These are phyloP conservation scores for Muschampia plurimacula DNA, from an alignment of 2,888 invertebrate species.

Conservation along the genomic window DNA sequence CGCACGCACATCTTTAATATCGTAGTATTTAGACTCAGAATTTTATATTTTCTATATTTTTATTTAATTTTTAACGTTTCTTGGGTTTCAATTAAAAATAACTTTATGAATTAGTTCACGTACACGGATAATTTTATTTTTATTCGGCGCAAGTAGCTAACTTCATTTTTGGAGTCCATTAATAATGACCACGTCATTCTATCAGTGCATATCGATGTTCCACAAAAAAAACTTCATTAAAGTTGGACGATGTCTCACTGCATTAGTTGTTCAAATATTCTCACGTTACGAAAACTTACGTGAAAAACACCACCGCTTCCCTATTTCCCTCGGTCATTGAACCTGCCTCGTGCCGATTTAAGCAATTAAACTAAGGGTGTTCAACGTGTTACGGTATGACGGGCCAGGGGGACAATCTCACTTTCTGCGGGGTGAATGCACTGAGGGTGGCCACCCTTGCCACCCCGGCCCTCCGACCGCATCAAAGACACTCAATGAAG, in stretches of 20 bases:
- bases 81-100: no score
- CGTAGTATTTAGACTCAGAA: no score
- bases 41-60: no score
- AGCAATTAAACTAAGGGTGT: conserved; percentile 80
- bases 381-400: conserved; percentile 73
- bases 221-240: not conserved
- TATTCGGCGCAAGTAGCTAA: no score
- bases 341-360: conserved; percentile 71
- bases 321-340: conserved; percentile 68
- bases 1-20: not conserved
- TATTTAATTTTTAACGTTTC: no score
- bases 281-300: conserved; percentile 15
- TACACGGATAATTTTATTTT: no score
- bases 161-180: no score
- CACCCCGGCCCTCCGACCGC: conserved; percentile 68
- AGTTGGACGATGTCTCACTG: not conserved
- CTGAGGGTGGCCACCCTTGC: conserved; percentile 73
- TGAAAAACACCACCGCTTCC: conserved; percentile 51
- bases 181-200: no score
- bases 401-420: conserved; percentile 73
- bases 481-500: conserved; percentile 77
- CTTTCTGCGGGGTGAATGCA: conserved; percentile 85
- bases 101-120: no score
- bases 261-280: conserved; percentile 7
- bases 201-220: no score